Conservation (phyloP, 37 sponge, comb jelly and placozoan genomes). For the Cliona cf. orientalis region DNA sequence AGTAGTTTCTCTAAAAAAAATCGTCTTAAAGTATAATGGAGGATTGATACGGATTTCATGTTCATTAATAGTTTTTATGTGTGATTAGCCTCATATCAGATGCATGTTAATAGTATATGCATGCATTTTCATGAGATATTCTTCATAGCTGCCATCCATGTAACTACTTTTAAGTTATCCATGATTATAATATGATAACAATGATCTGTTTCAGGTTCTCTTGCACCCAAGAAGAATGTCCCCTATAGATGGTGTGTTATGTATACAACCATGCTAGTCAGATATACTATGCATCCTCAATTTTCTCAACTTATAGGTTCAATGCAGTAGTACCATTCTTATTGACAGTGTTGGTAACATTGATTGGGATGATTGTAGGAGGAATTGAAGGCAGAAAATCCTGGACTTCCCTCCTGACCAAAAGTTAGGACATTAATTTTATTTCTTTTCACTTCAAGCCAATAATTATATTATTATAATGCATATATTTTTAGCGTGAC, state of each 20-base stretch:
- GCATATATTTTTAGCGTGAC: background rate
- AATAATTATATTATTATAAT: background rate
- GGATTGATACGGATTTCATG: too few species aligned
- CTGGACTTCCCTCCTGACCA: background rate
- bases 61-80: too few species aligned
- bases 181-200: background rate
- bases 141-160: too few species aligned
- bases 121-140: too few species aligned
- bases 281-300: too few species aligned
- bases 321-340: constrained; percentile 55
- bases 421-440: background rate
- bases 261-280: too few species aligned
- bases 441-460: background rate
- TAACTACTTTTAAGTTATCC: too few species aligned
- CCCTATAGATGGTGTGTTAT: constrained; percentile 51
- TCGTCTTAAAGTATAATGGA: too few species aligned
- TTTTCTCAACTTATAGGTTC: too few species aligned
- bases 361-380: constrained; percentile 46
- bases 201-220: constrained; percentile 46
- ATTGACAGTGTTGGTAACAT: constrained; percentile 22
- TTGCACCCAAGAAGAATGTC: constrained; percentile 48
- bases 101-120: too few species aligned
- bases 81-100: too few species aligned
- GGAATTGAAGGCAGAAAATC: constrained; percentile 24
- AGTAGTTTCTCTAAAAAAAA: too few species aligned